Evolutionary conservation across 2,113 vertebrate genomes (phyloP), one percentile per base, ranked within the genome.

Genomic region (Campylomormyrus tamandua): DNA sequence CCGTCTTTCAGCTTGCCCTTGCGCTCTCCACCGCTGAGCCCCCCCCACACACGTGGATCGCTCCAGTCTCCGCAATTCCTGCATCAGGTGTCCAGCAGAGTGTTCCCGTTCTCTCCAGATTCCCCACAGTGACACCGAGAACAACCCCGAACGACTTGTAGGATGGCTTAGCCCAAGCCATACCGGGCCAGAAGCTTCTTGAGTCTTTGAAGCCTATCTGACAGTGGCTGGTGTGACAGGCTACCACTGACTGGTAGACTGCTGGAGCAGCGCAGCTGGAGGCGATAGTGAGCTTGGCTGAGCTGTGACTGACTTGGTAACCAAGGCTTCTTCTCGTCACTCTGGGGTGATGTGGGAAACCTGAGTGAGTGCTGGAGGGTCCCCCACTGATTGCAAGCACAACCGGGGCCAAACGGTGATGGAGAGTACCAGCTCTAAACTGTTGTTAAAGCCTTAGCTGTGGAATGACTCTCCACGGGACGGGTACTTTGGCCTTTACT

Each of bases 371-470:
- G 3, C 97, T 98, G 87, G 97, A 97, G 53, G 97, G 96, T 62
- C 96, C 94, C 74, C 98, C 98, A 95, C 96, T 96, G 90, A 97
- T 98, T 99, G 94, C 92, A 94, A 93, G 93, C 88, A 92, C 5
- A 74, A 49, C 89, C n/a, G 91, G n/a, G 85, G 45, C 83, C 8
- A 48, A 70, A 46, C n/a, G 5, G 45, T 74, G 21, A 74, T 27
- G 6, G 83, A 88, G 7, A 70, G 62, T 13, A 31, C 62, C 62
- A 27, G 10, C 21, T 9, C n/a, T n/a, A 42, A 48, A 42, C 83
- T n/a, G 74, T 3, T 19, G 74, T 80, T 80, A 8, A 80, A 80
- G n/a, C 70, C 70, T 39, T 77, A 39, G 70, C 31, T 15, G 70
- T 39, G 70, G 70, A 42, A 42, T 42, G 35, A 80, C 74, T 80